Evolutionary conservation across 2,888 invertebrate genomes (phyloP).

Genomic region (Eilema sororculum): DNA sequence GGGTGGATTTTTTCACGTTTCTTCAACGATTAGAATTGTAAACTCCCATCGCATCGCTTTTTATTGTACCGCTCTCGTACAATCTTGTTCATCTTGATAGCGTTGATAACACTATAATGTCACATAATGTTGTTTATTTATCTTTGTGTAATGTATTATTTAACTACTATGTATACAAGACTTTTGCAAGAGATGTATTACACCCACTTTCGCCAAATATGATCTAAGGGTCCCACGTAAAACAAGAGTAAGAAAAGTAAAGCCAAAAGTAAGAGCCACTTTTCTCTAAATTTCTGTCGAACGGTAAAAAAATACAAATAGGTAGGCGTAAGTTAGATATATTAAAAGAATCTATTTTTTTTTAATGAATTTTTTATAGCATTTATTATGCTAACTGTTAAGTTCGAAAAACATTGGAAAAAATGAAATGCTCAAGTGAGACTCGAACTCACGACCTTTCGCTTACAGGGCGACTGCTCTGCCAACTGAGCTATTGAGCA

Average conservation of each 20-base stretch:
- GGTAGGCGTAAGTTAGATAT: background rate
- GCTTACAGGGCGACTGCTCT: too few relatives aligned
- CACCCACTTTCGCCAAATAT: too few relatives aligned
- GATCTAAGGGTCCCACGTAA: too few relatives aligned
- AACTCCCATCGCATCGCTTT: slow-evolving; percentile 70
- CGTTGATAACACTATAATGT: slow-evolving; percentile 19
- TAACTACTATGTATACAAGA: background rate
- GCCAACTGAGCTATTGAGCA: too few relatives aligned
- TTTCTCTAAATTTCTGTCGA: background rate
- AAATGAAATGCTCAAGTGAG: too few relatives aligned
- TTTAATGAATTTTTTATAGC: too few relatives aligned
- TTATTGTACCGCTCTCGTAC: slow-evolving; percentile 65
- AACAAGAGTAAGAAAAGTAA: background rate
- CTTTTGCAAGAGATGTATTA: too few relatives aligned
- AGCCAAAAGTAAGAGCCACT: background rate
- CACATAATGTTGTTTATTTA: slow-evolving; percentile 11
- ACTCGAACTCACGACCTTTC: too few relatives aligned
- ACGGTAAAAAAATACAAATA: too few relatives aligned
- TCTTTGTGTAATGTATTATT: background rate
- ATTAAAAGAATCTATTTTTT: background rate
- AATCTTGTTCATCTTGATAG: slow-evolving; percentile 22
- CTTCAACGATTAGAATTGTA: slow-evolving; percentile 74
- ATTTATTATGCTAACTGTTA: too few relatives aligned
- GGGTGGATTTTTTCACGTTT: slow-evolving; percentile 85
- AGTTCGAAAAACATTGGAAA: too few relatives aligned